These are phyloP conservation scores for Xestia xanthographa DNA, from an alignment of 2,888 invertebrate genomes.

Conservation along the genomic window DNA sequence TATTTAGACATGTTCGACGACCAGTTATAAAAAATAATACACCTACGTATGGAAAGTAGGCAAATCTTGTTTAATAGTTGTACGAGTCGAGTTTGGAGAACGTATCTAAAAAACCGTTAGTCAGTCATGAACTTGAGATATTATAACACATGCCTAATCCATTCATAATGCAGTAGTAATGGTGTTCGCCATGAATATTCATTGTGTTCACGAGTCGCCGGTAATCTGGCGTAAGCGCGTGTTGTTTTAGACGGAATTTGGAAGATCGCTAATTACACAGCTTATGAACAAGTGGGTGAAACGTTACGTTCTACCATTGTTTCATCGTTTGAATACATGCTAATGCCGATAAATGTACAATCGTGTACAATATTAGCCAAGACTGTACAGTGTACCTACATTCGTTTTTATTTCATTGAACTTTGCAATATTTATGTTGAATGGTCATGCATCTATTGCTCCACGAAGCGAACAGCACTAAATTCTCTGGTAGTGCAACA, in stretches of 20 bases:
- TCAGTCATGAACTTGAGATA: constrained; percentile 68
- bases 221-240: constrained; percentile 70
- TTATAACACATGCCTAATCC: constrained; percentile 70
- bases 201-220: constrained; percentile 69
- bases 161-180: constrained; percentile 75
- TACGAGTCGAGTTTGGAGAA: constrained; percentile 64
- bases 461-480: constrained; percentile 48
- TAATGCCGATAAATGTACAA: constrained; percentile 49
- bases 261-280: constrained; percentile 80
- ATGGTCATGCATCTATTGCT: constrained; percentile 59
- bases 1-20: constrained; percentile 66
- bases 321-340: constrained; percentile 59
- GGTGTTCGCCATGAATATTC: constrained; percentile 76
- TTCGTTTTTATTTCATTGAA: constrained; percentile 59
- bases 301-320: constrained; percentile 73
- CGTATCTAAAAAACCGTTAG: constrained; percentile 67
- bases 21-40: constrained; percentile 63
- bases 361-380: constrained; percentile 43
- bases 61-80: constrained; percentile 68
- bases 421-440: constrained; percentile 51
- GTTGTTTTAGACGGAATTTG: constrained; percentile 64
- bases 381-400: too few species aligned
- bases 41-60: constrained; percentile 69
- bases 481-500: constrained; percentile 54
- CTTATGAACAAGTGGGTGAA: constrained; percentile 81